Evolutionary conservation across 2,797 vertebrate species (phyloP).

Genomic region (Platalea minor): DNA sequence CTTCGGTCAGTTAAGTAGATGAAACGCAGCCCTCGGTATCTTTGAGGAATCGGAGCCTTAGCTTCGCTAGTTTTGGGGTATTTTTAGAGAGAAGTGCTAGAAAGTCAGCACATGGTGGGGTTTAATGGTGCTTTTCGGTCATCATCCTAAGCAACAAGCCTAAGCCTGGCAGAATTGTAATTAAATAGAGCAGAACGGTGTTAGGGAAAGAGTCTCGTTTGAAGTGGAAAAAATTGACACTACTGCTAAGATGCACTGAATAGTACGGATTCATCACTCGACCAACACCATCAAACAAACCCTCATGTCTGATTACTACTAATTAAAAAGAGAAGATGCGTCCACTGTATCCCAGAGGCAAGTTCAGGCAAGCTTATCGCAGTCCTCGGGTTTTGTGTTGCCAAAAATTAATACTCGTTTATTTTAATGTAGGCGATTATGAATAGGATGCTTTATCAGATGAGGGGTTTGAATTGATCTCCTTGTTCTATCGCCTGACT

Average conservation of each 20-base stretch:
- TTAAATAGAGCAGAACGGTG: conserved; percentile 76
- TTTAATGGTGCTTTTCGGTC: conserved; percentile 54
- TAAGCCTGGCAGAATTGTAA: conserved; percentile 72
- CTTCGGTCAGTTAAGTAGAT: conserved; percentile 19
- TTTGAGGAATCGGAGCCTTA: conserved; percentile 47
- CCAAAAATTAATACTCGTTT: conserved; percentile 66
- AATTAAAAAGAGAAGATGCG: conserved; percentile 77
- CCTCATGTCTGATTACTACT: conserved; percentile 70
- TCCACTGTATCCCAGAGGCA: conserved; percentile 70
- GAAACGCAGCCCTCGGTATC: not conserved
- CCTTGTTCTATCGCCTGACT: conserved; percentile 36
- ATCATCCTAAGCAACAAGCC: conserved; percentile 52
- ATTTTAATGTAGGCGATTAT: conserved; percentile 53
- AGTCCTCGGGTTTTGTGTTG: conserved; percentile 77
- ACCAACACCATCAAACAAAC: conserved; percentile 66
- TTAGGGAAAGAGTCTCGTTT: conserved; percentile 61
- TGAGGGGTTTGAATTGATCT: conserved; percentile 60
- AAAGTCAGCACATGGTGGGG: not conserved
- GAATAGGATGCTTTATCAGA: conserved; percentile 58
- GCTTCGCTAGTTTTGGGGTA: conserved; percentile 55
- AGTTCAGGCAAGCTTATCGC: conserved; percentile 71
- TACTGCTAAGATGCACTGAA: conserved; percentile 64
- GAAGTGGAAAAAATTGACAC: conserved; percentile 75
- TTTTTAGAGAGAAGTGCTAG: conserved; percentile 61
- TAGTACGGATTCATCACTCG: conserved; percentile 64